phyloP scores from a whole-genome alignment of 2,797 vertebrate genomes.

The Tokudaia muenninki region DNA sequence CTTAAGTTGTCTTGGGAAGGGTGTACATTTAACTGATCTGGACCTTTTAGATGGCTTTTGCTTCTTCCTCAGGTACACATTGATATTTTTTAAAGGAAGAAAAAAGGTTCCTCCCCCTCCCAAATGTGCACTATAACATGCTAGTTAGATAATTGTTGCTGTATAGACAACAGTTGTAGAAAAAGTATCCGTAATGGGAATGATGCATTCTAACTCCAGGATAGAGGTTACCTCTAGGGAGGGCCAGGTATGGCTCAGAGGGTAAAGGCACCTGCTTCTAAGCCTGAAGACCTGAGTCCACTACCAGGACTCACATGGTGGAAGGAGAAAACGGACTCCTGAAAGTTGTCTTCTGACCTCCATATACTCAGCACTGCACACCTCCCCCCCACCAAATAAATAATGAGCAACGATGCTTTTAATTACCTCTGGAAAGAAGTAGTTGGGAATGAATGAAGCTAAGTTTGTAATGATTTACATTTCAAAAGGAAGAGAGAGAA shows the following conservation, averaged over 20 bases:
- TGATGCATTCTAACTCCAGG: conserved; percentile 6
- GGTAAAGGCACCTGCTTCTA: background rate
- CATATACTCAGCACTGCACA: background rate
- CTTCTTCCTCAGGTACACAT: background rate
- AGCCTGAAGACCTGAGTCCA: background rate
- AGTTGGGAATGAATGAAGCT: conserved; percentile 45
- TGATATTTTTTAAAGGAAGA: background rate
- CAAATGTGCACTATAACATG: background rate
- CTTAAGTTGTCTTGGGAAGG: background rate
- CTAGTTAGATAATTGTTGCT: conserved; percentile 45
- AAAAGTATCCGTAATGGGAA: conserved; percentile 47
- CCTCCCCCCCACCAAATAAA: background rate
- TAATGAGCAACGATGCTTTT: background rate
- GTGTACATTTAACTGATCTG: background rate
- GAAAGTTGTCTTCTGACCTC: background rate
- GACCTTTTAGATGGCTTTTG: background rate
- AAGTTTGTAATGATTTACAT: conserved; percentile 31
- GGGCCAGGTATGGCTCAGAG: background rate
- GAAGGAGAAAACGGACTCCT: background rate
- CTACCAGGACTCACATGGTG: background rate
- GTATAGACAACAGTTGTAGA: conserved; percentile 29
- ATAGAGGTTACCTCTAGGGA: background rate
- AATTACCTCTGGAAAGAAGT: background rate
- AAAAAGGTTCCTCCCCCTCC: background rate
- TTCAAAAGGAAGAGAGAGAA: conserved; percentile 35